Percentiles rank a stretch among this genome's conserved stretches.
Conservation (phyloP, 2,113 vertebrate species). For the Mystacornis crossleyi region DNA sequence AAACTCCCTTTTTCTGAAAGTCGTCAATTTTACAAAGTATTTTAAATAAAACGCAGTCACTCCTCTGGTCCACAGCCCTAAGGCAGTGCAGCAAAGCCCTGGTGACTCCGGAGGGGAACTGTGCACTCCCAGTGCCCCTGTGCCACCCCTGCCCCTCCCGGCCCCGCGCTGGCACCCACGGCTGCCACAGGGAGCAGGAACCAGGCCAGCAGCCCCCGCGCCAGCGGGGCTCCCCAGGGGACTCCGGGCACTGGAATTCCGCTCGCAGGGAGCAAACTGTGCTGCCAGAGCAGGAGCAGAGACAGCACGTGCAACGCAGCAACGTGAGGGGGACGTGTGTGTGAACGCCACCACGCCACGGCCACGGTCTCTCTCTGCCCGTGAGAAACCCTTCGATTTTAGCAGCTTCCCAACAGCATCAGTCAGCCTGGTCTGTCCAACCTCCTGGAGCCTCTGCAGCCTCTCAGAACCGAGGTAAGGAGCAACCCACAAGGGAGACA, state of each 20-base stretch:
- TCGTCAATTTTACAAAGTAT: not conserved
- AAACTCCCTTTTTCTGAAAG: not conserved
- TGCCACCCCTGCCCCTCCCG: not conserved
- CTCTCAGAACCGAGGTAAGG: not conserved
- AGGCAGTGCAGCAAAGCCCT: not conserved
- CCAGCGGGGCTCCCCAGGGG: not conserved
- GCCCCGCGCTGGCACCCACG: not conserved
- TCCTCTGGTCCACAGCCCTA: not conserved
- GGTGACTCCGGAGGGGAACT: not conserved
- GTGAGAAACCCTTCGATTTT: fast-evolving
- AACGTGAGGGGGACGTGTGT: not conserved
- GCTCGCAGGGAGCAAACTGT: not conserved
- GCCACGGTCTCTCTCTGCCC: not conserved
- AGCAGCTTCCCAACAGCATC: not conserved
- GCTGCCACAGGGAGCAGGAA: fast-evolving
- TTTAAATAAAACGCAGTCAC: not conserved
- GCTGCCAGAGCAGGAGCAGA: no score
- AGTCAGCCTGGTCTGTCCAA: not conserved
- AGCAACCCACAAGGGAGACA: not conserved
- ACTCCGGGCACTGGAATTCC: fast-evolving
- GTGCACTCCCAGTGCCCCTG: not conserved
- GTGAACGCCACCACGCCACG: not conserved
- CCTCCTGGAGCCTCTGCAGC: not conserved
- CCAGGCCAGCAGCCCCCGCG: fast-evolving
- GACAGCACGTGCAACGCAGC: no score